phyloP scores from a whole-genome alignment of 2,888 invertebrate genomes.

The Priocnemis perturbator region DNA sequence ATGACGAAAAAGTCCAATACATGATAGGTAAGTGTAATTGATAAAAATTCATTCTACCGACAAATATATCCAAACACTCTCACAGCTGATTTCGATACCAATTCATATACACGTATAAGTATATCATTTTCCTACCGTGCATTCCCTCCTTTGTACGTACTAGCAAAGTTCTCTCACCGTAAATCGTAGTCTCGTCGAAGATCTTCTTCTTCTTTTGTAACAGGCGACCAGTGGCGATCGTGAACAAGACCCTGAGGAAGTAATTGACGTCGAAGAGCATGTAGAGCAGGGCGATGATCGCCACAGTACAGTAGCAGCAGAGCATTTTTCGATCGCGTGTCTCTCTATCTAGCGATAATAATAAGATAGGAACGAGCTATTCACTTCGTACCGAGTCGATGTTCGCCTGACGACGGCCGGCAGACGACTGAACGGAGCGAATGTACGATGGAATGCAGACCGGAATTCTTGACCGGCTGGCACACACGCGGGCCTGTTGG shows the following conservation, averaged over 20 bases:
- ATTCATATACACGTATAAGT: not conserved
- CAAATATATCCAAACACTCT: too few species aligned
- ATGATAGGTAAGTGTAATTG: too few species aligned
- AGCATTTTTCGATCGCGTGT: not conserved
- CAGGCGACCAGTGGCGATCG: slow-evolving; percentile 82
- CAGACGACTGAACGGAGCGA: slow-evolving; percentile 32
- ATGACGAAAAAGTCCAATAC: too few species aligned
- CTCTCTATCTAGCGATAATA: too few species aligned
- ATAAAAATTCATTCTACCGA: too few species aligned
- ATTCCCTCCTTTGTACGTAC: too few species aligned
- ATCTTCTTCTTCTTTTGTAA: slow-evolving; percentile 84
- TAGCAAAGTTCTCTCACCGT: slow-evolving; percentile 78
- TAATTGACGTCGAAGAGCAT: slow-evolving; percentile 88
- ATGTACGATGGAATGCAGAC: slow-evolving; percentile 19
- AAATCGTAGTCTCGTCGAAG: slow-evolving; percentile 84
- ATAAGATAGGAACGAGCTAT: too few species aligned
- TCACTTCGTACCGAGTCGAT: slow-evolving; percentile 18
- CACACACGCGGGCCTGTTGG: not conserved
- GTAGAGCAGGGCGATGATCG: slow-evolving; percentile 79
- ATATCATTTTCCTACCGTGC: not conserved
- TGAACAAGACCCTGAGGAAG: slow-evolving; percentile 84
- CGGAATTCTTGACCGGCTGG: not conserved
- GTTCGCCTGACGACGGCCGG: slow-evolving; percentile 17
- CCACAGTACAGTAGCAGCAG: slow-evolving; percentile 45
- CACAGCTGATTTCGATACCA: too few species aligned